A percentile compares a stretch with the other conserved stretches of the same genome.
phyloP scores from a whole-genome alignment of 2,113 vertebrate genomes.

The Hippoglossus stenolepis region DNA sequence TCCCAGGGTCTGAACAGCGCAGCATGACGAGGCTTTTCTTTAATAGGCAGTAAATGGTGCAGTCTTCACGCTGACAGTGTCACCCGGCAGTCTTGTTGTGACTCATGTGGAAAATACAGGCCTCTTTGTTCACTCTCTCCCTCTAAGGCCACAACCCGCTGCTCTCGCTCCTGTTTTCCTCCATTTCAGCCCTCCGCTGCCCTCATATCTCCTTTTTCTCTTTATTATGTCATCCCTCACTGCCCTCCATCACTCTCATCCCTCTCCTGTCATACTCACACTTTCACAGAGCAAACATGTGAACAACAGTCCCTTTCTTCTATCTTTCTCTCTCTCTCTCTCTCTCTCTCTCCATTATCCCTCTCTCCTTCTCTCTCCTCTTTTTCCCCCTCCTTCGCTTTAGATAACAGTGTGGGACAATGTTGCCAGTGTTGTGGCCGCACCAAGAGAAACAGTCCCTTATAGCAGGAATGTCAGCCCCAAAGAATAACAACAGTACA shows the following conservation, averaged over 20 bases:
- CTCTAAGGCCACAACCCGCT: neutral
- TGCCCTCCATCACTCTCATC: conserved; percentile 40
- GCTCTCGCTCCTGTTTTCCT: conserved; percentile 20
- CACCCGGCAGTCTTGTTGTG: conserved; percentile 36
- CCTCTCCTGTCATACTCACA: conserved; percentile 36
- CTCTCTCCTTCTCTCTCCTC: conserved; percentile 17
- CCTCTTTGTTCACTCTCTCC: conserved; percentile 42
- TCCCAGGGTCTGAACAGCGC: conserved; percentile 28
- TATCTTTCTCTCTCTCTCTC: conserved; percentile 26
- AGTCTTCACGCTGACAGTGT: conserved; percentile 45
- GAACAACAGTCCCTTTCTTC: conserved; percentile 62
- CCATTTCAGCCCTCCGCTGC: conserved; percentile 48
- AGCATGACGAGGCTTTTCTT: conserved; percentile 58
- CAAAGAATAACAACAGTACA: conserved; percentile 32
- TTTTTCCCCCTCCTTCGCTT: conserved; percentile 33
- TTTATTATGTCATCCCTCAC: conserved; percentile 24
- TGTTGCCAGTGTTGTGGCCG: conserved; percentile 59
- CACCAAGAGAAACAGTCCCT: conserved; percentile 32
- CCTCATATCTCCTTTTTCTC: conserved; percentile 20
- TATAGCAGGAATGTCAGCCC: conserved; percentile 49
- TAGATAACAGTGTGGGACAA: conserved; percentile 62
- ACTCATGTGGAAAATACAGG: conserved; percentile 37
- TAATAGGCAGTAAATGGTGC: conserved; percentile 49
- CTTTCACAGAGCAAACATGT: conserved; percentile 46
- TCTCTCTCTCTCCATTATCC: conserved; percentile 19